These are phyloP conservation scores for Cyanistes caeruleus DNA, from an alignment of 2,113 vertebrate species.

Conservation along the genomic window DNA sequence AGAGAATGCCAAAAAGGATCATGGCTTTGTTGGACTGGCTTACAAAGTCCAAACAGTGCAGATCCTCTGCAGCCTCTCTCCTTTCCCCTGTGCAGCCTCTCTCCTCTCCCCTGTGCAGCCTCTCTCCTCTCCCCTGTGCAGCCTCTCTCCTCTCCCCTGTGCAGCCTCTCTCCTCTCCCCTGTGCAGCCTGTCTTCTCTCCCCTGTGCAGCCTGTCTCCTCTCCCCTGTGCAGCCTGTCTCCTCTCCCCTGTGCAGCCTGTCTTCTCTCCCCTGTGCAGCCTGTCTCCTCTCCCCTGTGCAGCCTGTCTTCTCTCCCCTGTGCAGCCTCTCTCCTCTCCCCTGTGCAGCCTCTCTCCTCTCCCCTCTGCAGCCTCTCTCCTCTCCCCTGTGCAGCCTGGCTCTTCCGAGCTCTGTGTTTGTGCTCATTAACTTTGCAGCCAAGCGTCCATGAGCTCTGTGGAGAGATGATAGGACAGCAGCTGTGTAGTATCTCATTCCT, in stretches of 20 bases:
- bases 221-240: not conserved
- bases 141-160: not conserved
- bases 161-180: not conserved
- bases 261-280: not conserved
- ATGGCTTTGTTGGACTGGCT: not conserved
- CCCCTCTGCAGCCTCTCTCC: not conserved
- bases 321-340: not conserved
- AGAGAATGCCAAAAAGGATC: not conserved
- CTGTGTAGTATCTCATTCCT: not conserved
- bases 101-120: no score
- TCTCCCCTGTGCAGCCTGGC: not conserved
- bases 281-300: not conserved
- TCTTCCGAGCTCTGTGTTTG: not conserved
- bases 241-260: not conserved
- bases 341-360: no score
- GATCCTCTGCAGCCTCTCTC: not conserved
- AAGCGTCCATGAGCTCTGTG: not conserved
- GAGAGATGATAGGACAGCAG: not conserved
- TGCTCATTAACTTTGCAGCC: not conserved
- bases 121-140: no score
- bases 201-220: no score
- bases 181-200: not conserved
- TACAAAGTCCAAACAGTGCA: fast-evolving
- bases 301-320: not conserved
- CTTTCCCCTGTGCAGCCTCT: not conserved